These are phyloP conservation scores for Epistrophe eligans DNA, from an alignment of 2,888 invertebrate genomes.

Conservation along the genomic window DNA sequence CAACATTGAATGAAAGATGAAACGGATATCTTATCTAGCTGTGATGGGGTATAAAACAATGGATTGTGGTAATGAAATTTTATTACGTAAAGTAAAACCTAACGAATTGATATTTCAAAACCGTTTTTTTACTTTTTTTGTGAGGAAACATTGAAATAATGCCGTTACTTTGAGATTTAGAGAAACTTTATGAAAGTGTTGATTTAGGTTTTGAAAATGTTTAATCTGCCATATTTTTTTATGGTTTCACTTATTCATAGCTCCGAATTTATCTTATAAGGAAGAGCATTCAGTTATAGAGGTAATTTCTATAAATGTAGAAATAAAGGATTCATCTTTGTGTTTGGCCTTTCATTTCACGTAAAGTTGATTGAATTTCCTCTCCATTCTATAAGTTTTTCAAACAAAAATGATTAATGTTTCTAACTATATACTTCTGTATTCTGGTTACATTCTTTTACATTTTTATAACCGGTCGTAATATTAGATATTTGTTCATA, in stretches of 20 bases:
- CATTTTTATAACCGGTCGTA: no score
- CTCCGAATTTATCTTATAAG: neutral
- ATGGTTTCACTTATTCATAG: neutral
- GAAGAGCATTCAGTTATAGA: neutral
- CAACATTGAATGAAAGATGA: conserved; percentile 47
- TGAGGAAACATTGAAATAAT: conserved; percentile 1
- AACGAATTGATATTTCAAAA: conserved; percentile 35
- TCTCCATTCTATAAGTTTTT: neutral
- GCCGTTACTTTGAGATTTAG: neutral
- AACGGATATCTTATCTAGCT: conserved; percentile 63
- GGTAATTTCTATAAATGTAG: neutral
- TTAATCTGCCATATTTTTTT: neutral
- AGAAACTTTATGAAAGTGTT: conserved; percentile 12
- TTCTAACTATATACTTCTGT: neutral
- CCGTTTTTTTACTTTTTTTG: neutral
- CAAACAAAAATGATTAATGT: neutral
- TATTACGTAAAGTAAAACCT: conserved; percentile 48
- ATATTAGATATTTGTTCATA: no score
- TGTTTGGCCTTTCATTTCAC: neutral
- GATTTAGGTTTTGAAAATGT: conserved; percentile 21
- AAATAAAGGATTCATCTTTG: neutral
- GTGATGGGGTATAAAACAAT: conserved; percentile 20
- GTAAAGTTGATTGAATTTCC: neutral
- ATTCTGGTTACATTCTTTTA: no score
- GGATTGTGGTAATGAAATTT: conserved; percentile 58